Conservation (phyloP, 2,888 invertebrate genomes). For the Pristionchus maxplancki region DNA sequence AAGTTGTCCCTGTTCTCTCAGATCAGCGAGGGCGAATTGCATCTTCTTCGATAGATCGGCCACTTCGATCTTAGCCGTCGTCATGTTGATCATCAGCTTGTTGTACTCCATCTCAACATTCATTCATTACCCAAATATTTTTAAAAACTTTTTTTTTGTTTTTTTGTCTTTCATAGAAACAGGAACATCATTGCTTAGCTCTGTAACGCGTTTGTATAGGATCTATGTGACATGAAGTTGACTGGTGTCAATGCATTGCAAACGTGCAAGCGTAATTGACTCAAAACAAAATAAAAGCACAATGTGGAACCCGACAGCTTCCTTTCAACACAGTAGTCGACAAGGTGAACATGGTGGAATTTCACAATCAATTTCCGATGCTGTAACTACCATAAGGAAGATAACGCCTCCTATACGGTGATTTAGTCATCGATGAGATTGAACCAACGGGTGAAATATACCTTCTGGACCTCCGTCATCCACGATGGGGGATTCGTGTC, state of each 20-base stretch:
- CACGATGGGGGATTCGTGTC: constrained; percentile 58
- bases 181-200: too few species aligned
- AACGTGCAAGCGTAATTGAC: not conserved
- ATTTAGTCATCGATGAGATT: not conserved
- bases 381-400: too few species aligned
- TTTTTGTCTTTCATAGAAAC: too few species aligned
- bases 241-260: too few species aligned
- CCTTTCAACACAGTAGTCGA: not conserved
- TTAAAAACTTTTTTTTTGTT: not conserved
- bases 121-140: not conserved
- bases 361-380: not conserved
- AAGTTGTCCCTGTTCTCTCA: constrained; percentile 31
- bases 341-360: not conserved
- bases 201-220: too few species aligned
- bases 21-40: constrained; percentile 60
- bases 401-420: too few species aligned
- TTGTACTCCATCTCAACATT: constrained; percentile 64
- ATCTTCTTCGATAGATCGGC: constrained; percentile 67
- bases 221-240: too few species aligned
- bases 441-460: constrained; percentile 34
- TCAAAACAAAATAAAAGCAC: not conserved
- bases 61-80: constrained; percentile 67
- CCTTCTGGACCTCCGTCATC: constrained; percentile 69
- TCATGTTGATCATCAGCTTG: constrained; percentile 67
- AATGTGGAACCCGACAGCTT: too few species aligned